phyloP scores from a whole-genome alignment of 2,888 invertebrate genomes.

The Calephelis perditalis region DNA sequence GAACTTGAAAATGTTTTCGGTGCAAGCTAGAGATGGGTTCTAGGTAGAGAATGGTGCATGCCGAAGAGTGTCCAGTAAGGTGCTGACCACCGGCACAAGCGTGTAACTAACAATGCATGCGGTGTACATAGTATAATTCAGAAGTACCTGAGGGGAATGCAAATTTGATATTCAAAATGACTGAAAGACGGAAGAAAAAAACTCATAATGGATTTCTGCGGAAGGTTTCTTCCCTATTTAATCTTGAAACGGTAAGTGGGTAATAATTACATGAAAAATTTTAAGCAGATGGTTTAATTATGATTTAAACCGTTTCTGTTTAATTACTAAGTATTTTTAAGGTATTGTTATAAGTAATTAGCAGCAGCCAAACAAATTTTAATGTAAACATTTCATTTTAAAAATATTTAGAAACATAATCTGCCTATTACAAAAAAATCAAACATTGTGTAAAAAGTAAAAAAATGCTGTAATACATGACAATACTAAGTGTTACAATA shows the following conservation, averaged over 20 bases:
- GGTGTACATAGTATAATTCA: constrained; percentile 74
- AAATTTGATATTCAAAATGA: constrained; percentile 69
- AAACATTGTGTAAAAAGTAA: too few relatives aligned
- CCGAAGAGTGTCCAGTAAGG: constrained; percentile 61
- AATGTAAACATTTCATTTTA: too few relatives aligned
- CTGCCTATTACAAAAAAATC: too few relatives aligned
- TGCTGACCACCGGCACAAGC: constrained; percentile 70
- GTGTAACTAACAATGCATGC: constrained; percentile 78
- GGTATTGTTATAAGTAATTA: constrained; percentile 10
- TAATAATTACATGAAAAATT: constrained; percentile 11
- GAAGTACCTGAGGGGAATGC: constrained; percentile 64
- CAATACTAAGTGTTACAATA: too few relatives aligned
- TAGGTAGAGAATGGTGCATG: constrained; percentile 77
- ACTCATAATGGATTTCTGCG: constrained; percentile 86
- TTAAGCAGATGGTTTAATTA: not conserved
- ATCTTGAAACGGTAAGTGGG: constrained; percentile 89
- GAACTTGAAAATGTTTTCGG: constrained; percentile 61
- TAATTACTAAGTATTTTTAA: not conserved
- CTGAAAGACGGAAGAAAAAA: constrained; percentile 78
- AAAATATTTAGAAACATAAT: too few relatives aligned
- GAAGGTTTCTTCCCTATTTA: constrained; percentile 92
- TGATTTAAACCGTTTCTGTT: too few relatives aligned
- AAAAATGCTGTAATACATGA: too few relatives aligned
- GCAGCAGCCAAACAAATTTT: constrained; percentile 25
- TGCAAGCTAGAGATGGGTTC: constrained; percentile 75